Conservation (phyloP, 1,140 invertebrate species). For the Caenorhabditis tropicalis region DNA sequence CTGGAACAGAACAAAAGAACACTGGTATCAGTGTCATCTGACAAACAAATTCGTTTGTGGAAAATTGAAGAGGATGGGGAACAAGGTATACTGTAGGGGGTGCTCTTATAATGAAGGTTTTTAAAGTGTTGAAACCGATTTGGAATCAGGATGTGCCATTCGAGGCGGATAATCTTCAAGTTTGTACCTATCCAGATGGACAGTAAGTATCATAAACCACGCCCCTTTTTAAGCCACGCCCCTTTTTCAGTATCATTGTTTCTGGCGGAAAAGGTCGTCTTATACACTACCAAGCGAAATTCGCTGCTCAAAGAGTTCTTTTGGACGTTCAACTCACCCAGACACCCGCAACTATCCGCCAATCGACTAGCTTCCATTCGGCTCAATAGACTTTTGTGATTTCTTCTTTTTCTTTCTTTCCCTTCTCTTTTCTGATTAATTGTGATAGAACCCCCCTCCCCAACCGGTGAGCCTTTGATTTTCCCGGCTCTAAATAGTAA, state of each 20-base stretch:
- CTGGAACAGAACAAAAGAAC: not conserved
- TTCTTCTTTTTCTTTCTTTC: too few species aligned
- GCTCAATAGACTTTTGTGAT: too few species aligned
- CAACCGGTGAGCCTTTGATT: too few species aligned
- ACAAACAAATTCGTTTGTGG: constrained; percentile 7
- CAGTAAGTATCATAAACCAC: too few species aligned
- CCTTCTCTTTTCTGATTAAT: too few species aligned
- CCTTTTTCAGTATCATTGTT: constrained; percentile 34
- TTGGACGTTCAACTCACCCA: not conserved
- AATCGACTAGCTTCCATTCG: too few species aligned
- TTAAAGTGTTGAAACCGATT: not conserved
- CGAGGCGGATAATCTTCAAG: constrained; percentile 25
- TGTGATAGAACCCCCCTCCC: too few species aligned
- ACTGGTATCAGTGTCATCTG: not conserved
- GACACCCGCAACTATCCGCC: too few species aligned
- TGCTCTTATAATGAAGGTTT: not conserved
- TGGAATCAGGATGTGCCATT: constrained; percentile 30
- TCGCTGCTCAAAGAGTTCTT: not conserved
- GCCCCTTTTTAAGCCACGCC: too few species aligned
- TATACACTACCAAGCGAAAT: constrained; percentile 3
- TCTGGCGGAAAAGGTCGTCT: constrained; percentile 18
- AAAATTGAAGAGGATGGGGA: constrained; percentile 11
- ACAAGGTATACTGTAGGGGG: not conserved
- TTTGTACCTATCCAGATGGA: constrained; percentile 22
- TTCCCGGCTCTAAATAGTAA: too few species aligned